Conservation (phyloP, 2,888 invertebrate species). For the Protodeltote pygarga region DNA sequence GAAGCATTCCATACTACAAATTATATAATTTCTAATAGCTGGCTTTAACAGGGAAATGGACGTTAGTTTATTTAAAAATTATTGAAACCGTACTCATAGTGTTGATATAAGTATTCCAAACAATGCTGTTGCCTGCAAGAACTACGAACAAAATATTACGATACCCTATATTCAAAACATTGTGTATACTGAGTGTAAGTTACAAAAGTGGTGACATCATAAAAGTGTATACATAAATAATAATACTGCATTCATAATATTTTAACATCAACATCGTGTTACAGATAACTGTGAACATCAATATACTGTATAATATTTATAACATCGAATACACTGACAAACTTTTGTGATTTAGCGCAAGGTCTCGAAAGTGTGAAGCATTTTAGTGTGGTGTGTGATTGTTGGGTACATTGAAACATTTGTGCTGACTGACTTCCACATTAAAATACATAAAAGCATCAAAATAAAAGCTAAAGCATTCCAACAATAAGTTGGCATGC, state of each 20-base stretch:
- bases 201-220: slow-evolving; percentile 62
- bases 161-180: slow-evolving; percentile 58
- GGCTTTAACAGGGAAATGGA: slow-evolving; percentile 87
- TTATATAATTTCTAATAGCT: slow-evolving; percentile 82
- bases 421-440: slow-evolving; percentile 79
- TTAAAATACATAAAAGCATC: slow-evolving; percentile 25
- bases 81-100: slow-evolving; percentile 63
- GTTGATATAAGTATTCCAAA: slow-evolving; percentile 57
- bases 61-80: slow-evolving; percentile 69
- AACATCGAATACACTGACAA: slow-evolving; percentile 70
- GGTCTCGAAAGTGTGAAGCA: slow-evolving; percentile 68
- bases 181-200: slow-evolving; percentile 68
- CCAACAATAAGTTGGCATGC: slow-evolving; percentile 55
- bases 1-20: slow-evolving; percentile 86
- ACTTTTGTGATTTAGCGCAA: slow-evolving; percentile 57
- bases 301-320: slow-evolving; percentile 46
- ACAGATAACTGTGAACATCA: slow-evolving; percentile 59
- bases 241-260: slow-evolving; percentile 58
- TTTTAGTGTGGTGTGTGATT: slow-evolving; percentile 73
- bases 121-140: slow-evolving; percentile 63
- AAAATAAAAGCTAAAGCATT: slow-evolving; percentile 50
- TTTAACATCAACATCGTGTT: slow-evolving; percentile 53
- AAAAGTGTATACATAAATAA: slow-evolving; percentile 56
- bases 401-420: slow-evolving; percentile 68
- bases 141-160: slow-evolving; percentile 58